Base-by-base conservation (phyloP, 2,888 invertebrate genomes). In the Napeogenes sylphis region DNA sequence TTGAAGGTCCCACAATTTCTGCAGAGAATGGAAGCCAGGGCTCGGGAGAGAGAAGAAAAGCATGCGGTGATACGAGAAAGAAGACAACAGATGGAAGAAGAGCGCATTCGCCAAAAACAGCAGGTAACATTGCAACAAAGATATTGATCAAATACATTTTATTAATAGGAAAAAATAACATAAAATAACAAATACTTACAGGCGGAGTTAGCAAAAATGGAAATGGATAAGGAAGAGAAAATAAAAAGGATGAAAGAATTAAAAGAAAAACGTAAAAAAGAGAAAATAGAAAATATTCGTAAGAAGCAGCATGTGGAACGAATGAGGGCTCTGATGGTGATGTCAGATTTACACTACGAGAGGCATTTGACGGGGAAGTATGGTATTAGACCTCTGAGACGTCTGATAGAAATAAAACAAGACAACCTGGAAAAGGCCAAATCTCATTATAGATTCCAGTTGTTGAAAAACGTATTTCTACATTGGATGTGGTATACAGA, bases 1-100 rank as follows among this genome's bases (percentile, higher is more conserved):
- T 81, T 91, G 64, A 92, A 92, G 82, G 92, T 93, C 46, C 95
- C 95, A 3, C 93, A 93, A 76, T 93, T 95, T 76, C 77, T 95
- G 55, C 91, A 92, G 77, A 91, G 94, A 77, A 94, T 95, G 94
- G 94, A 95, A 74, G 92, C 93, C 62, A 91, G 94, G 65, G 95
- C 95, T 0, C 80, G 93, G 51, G 93, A 94, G 69, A 88, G 95
- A 47, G 93, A 91, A 73, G 90, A 91, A 70, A 91, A 90, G 71
- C 89, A 91, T 68, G 90, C 90, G 0, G 77, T 89, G 63, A 91
- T 90, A 68, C 79, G 88, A 14, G 91, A 91, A 70, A 78, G 91
- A 69, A 81, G 90, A 61, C 77, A 78, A 54, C 91, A 91, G 72
- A 85, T 90, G 79, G 91, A 91, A 74, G 87, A 90, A 77, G 91